Conservation (phyloP, 2,113 vertebrate species). For the Paedocypris sp. region DNA sequence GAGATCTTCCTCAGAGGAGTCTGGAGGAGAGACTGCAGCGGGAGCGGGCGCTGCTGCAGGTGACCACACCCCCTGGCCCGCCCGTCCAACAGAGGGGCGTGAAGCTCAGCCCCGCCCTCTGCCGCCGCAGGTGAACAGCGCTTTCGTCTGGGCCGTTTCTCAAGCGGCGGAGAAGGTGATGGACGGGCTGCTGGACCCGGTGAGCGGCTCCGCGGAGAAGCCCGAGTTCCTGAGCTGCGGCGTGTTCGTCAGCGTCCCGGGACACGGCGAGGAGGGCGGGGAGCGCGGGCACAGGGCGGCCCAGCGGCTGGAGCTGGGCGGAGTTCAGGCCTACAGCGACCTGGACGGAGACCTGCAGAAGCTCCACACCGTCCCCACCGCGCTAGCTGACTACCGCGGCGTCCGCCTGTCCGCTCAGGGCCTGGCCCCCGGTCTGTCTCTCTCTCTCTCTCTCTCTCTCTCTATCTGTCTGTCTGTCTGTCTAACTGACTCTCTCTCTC, state of each 20-base stretch:
- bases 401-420: conserved; percentile 67
- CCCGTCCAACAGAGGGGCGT: background rate
- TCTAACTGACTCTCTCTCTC: no score
- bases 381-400: conserved; percentile 67
- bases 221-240: conserved; percentile 67
- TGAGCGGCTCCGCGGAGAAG: conserved; percentile 57
- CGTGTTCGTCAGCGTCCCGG: conserved; percentile 63
- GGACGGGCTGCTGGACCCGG: conserved; percentile 64
- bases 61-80: conserved; percentile 20
- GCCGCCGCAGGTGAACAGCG: conserved; percentile 59
- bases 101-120: background rate
- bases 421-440: conserved; percentile 65
- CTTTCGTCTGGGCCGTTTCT: conserved; percentile 58
- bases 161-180: conserved; percentile 61
- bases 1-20: conserved; percentile 58
- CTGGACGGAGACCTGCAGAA: conserved; percentile 49
- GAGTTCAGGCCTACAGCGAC: conserved; percentile 61
- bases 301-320: conserved; percentile 61
- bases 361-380: conserved; percentile 67
- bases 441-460: no score
- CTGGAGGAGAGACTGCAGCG: conserved; percentile 61
- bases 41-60: conserved; percentile 63
- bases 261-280: conserved; percentile 51
- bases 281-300: conserved; percentile 61
- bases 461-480: no score